Base-by-base conservation (phyloP, 2,113 vertebrate species). In the Spheniscus mendiculus region DNA sequence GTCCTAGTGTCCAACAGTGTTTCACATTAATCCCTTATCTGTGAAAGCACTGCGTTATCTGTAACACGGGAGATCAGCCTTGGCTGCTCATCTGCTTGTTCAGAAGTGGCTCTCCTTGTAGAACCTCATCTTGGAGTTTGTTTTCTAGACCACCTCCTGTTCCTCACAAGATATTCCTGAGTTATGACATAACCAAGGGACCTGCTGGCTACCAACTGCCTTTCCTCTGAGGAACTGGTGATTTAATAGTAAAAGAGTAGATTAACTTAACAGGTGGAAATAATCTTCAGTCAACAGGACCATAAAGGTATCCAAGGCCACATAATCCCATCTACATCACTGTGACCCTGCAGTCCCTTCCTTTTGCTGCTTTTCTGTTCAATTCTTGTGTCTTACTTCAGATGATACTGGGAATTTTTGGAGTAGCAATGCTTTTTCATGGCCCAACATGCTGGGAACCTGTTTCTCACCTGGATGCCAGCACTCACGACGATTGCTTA, bases 311-410 rank as follows among this genome's bases (percentile, higher is more conserved):
- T 74, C 59, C 47, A 83, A 81, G 59, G 65, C 49, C 27, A 72
- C 4, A 1, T 49, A 49, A 79, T 44, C 44, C 50, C 5, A 2
- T 40, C 32, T 42, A 10, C 1, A 1, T 42, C 8, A 1, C 45
- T 1, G 6, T 0, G 4, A 45, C 30, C 4, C 30, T 78, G 16
- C 44, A 29, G 40, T 67, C 44, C 11, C 15, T 52, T 71, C 47
- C 23, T 56, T 47, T 58, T 4, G 7, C 42, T 87, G 65, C 66
- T 72, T 84, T 76, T 52, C 65, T 71, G 17, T 73, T 87, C 19
- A 76, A 1, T 69, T 92, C 47, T 76, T 62, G 9, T 3, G 8
- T 61, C 36, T 63, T 25, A n/a, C 62, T 94, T 79, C 77, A 73
- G 69, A 34, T 53, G 18, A 58, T 42, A 50, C 10, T 16, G 36